Conservation (phyloP, 2,888 invertebrate species). For the Lacanobia oleracea region DNA sequence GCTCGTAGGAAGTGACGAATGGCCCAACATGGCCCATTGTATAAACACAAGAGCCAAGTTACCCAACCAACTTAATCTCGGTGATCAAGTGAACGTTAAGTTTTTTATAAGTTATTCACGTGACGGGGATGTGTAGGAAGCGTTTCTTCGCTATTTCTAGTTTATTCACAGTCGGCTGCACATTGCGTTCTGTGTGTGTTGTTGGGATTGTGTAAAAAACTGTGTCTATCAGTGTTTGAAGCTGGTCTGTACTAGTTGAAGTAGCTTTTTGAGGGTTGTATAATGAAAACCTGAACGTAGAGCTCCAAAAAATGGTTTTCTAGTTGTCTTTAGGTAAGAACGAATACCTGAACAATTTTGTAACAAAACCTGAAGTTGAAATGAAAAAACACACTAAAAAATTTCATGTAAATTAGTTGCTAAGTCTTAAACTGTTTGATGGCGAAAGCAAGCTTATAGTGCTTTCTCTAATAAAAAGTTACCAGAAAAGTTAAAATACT, state of each 20-base stretch:
- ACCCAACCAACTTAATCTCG: constrained; percentile 50
- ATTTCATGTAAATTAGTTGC: background rate
- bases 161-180: constrained; percentile 47
- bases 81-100: constrained; percentile 46
- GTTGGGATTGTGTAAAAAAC: constrained; percentile 24
- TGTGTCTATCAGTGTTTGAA: background rate
- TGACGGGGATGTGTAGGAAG: constrained; percentile 67
- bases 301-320: background rate
- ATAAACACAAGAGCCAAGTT: constrained; percentile 29
- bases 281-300: constrained; percentile 31
- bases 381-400: background rate
- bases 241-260: background rate
- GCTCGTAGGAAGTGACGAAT: constrained; percentile 27
- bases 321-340: background rate
- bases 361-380: background rate
- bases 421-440: background rate
- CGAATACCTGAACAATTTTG: background rate
- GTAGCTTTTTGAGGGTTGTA: constrained; percentile 1
- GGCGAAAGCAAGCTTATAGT: no score
- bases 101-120: constrained; percentile 56
- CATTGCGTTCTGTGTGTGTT: constrained; percentile 21
- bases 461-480: no score
- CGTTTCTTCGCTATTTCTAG: constrained; percentile 47
- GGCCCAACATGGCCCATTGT: constrained; percentile 35
- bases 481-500: no score